Base-by-base conservation (phyloP, 2,797 vertebrate species). In the Macropodus opercularis region DNA sequence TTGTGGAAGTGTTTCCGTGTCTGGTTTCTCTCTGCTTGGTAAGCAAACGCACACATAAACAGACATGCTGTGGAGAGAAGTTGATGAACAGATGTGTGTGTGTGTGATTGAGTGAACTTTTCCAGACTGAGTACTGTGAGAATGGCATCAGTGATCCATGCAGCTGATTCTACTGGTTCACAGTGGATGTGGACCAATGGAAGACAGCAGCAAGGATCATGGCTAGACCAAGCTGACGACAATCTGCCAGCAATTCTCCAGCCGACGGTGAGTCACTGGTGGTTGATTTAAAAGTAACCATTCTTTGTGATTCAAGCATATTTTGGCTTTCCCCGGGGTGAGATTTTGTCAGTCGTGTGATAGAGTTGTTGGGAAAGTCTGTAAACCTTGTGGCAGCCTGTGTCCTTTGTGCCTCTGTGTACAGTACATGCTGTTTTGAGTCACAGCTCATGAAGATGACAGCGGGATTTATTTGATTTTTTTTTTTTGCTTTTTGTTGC, bases 221-320 rank as follows among this genome's bases (percentile, higher is more conserved):
- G 41, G 57, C 44, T 44, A 27, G 55, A 62, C 18, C 29, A 56
- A 8, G 39, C 6, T 71, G 53, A 71, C 74, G 27, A 56, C 76
- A 74, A 69, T 31, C 50, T 65, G 71, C 21, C 14, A 52, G 51
- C 49, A 54, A 57, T 77, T 77, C 68, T 75, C 81, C 80, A 91
- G 89, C 90, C 85, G 58, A 41, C 42, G 67, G 29, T 92, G 91
- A 92, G 81, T 92, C 90, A 91, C 64, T 69, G 66, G 65, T 61
- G 66, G 69, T 75, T 74, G 56, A 74, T 80, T 78, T 69, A 59
- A 82, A 75, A 76, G 62, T 78, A 81, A 87, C 80, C 65, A 65
- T 55, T 72, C 69, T 36, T 24, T 5, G 3, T 89, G 87, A 89
- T 52, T 91, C 87, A 90, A 64, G 35, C 60, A 19, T 23, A 58